A percentile compares a stretch with the other conserved stretches of the same genome.
These are phyloP conservation scores for Pollenia amentaria DNA, from an alignment of 2,888 invertebrate species.

Conservation along the genomic window DNA sequence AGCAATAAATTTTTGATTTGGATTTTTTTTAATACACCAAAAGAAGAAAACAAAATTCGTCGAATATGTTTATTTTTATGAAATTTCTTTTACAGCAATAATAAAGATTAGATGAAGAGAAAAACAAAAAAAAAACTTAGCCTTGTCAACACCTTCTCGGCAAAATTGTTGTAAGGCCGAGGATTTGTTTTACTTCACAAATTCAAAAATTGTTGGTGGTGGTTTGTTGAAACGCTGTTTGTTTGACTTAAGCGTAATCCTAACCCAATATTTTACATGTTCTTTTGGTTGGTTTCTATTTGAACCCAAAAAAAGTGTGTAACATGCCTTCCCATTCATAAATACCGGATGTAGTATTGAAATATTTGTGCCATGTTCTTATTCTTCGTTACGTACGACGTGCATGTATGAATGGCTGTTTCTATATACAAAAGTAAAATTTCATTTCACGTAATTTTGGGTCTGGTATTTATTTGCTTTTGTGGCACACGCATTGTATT, in stretches of 20 bases:
- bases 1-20: constrained; percentile 16
- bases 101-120: too few relatives aligned
- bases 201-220: not conserved
- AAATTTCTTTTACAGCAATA: constrained; percentile 20
- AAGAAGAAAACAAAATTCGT: constrained; percentile 8
- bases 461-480: constrained; percentile 1
- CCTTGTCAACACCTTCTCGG: constrained; percentile 56
- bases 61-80: constrained; percentile 23
- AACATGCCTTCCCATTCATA: constrained; percentile 17
- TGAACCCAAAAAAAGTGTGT: not conserved
- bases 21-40: constrained; percentile 22
- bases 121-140: constrained; percentile 36
- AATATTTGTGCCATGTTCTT: constrained; percentile 36
- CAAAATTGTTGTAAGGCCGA: not conserved
- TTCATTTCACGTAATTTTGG: not conserved
- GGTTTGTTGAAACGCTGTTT: not conserved
- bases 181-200: constrained; percentile 7
- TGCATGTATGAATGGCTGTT: not conserved
- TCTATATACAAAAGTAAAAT: not conserved
- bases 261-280: constrained; percentile 42
- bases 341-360: constrained; percentile 48
- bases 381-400: not conserved
- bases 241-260: not conserved
- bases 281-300: not conserved
- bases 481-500: constrained; percentile 32